Evolutionary conservation across 1,140 invertebrate genomes (phyloP).

Genomic region (Phymorhynchus buccinoides): DNA sequence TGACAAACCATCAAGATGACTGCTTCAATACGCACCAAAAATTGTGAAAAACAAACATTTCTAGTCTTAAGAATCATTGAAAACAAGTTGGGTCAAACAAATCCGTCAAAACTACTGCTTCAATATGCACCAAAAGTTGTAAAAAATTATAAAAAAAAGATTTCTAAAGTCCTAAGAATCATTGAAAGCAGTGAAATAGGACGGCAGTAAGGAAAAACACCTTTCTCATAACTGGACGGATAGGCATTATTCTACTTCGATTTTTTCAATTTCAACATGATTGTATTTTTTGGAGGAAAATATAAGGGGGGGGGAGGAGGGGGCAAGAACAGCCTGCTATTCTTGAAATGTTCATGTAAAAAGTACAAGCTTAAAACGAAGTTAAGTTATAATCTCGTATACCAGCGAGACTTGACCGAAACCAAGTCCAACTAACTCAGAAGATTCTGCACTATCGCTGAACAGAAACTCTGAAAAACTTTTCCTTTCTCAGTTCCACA

Average conservation of each 20-base stretch:
- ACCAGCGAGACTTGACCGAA: neutral
- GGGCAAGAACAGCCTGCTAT: neutral
- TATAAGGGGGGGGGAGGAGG: too few relatives aligned
- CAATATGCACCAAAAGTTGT: too few relatives aligned
- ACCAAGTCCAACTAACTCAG: neutral
- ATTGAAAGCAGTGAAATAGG: neutral
- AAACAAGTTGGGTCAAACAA: too few relatives aligned
- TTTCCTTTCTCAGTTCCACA: neutral
- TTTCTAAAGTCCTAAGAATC: neutral
- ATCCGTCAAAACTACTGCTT: too few relatives aligned
- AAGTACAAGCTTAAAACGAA: neutral
- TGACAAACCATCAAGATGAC: neutral
- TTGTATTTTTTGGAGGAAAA: too few relatives aligned
- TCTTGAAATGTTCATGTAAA: neutral
- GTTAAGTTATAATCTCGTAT: neutral
- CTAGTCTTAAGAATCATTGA: too few relatives aligned
- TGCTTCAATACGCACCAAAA: neutral
- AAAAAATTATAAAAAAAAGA: too few relatives aligned
- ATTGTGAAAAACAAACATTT: too few relatives aligned
- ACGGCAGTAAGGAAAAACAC: neutral
- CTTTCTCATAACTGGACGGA: neutral
- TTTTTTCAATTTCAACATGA: neutral
- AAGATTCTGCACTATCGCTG: neutral
- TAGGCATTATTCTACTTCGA: too few relatives aligned
- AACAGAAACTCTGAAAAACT: neutral